Conservation (phyloP, 2,797 vertebrate genomes). For the Falco concolor region DNA sequence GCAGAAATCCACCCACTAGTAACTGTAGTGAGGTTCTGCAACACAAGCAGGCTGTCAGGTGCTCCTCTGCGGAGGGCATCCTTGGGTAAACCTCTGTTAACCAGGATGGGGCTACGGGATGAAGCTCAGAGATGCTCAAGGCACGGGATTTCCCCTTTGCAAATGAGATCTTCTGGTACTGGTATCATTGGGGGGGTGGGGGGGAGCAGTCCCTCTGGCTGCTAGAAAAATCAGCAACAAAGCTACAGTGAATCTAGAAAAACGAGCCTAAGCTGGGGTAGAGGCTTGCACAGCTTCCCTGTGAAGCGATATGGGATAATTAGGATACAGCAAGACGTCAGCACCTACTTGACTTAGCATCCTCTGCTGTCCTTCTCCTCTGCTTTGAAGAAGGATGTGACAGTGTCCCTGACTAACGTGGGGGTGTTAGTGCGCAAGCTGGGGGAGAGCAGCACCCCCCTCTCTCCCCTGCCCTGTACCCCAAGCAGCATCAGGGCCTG, state of each 20-base stretch:
- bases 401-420: neutral
- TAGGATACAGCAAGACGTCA: neutral
- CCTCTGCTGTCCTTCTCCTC: neutral
- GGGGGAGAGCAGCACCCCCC: neutral
- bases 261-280: neutral
- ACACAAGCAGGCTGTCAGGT: neutral
- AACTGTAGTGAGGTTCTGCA: neutral
- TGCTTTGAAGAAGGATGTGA: neutral
- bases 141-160: neutral
- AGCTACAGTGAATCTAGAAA: accelerated
- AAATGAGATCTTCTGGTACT: neutral
- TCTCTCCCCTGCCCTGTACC: neutral
- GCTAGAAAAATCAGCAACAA: neutral
- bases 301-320: neutral
- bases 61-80: neutral
- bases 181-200: accelerated
- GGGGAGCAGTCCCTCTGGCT: neutral
- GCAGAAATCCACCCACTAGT: neutral
- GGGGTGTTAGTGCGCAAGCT: neutral
- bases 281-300: neutral
- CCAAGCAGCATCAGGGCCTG: neutral
- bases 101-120: accelerated
- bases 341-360: neutral
- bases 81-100: neutral
- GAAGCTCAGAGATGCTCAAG: neutral